phyloP scores from a whole-genome alignment of 2,797 vertebrate species.

The Florisuga fusca region DNA sequence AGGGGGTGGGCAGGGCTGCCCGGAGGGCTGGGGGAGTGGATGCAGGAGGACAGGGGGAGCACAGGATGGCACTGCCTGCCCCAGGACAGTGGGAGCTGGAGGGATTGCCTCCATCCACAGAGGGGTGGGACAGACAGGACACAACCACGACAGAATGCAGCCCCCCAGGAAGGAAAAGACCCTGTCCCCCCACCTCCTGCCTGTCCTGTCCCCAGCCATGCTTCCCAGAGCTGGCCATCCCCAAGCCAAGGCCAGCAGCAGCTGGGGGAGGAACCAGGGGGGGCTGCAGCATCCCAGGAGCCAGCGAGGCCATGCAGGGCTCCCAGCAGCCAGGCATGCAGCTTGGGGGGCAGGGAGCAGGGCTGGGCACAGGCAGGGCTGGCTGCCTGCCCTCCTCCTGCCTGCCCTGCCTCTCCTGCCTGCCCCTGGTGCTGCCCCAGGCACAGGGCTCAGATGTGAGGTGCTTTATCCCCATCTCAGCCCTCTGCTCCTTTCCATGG shows the following conservation, averaged over 20 bases:
- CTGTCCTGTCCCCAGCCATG: background rate
- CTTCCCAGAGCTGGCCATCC: background rate
- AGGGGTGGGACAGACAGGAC: background rate
- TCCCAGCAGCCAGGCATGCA: background rate
- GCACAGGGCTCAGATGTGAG: background rate
- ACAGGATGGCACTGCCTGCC: background rate
- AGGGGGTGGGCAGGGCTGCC: background rate
- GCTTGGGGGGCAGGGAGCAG: background rate
- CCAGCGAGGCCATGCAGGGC: background rate
- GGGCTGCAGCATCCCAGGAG: background rate
- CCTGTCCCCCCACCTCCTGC: background rate
- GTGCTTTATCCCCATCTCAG: no score
- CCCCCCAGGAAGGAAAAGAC: background rate
- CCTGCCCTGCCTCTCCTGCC: background rate
- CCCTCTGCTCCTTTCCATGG: background rate
- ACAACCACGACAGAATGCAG: background rate
- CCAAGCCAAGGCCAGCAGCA: background rate
- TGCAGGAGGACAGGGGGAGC: background rate
- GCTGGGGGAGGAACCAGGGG: background rate
- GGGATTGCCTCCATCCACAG: fast-evolving
- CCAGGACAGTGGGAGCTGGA: fast-evolving
- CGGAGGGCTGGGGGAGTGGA: background rate
- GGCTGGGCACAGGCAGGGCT: background rate
- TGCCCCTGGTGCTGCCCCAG: background rate
- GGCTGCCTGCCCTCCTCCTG: background rate